Evolutionary conservation across 2,113 vertebrate species (phyloP), one percentile per base, ranked within the genome.

Genomic region (Pachycephala philippinensis): DNA sequence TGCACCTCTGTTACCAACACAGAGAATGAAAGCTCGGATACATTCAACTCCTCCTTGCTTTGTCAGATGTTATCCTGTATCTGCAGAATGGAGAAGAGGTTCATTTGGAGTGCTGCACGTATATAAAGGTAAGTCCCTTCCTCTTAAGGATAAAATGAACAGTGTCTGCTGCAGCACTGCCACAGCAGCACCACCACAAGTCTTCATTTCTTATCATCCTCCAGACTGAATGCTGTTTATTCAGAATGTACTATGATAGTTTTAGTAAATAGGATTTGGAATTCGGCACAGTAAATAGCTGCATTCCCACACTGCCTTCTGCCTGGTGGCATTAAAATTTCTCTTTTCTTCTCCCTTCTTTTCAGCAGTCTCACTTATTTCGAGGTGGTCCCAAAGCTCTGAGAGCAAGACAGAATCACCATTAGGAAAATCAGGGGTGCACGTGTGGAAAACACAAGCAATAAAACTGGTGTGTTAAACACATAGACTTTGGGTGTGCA

Each of bases 371-470:
- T 92, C 64, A 47, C 7, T 49, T 31, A 17, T 24, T 37, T 40
- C 0, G 0, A 79, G 40, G n/a, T 22, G 26, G 44, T 54, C 35
- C 23, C 35, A 49, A 44, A 57, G 24, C 56, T 52, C 18, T 26
- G 27, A 21, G 28, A 71, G 47, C 13, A 59, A 49, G 53, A 63
- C 33, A 42, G 69, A 53, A 54, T 1, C 9, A 50, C 22, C 5
- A 10, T 1, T 1, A 39, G 35, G 26, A 27, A 71, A n/a, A 21
- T 33, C 37, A 53, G 31, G n/a, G 57, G 13, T 63, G 54, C 18
- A 21, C 0, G 0, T 5, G 13, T 49, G n/a, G 47, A 30, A 70
- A 92, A 64, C n/a, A 50, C 68, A 59, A 50, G 39, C 75, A 61
- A 13, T 37, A 53, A 44, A 47, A 33, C 5, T 30, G 56, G 11